Evolutionary conservation across 1,140 invertebrate genomes (phyloP).

Genomic region (Ephestia elutella): DNA sequence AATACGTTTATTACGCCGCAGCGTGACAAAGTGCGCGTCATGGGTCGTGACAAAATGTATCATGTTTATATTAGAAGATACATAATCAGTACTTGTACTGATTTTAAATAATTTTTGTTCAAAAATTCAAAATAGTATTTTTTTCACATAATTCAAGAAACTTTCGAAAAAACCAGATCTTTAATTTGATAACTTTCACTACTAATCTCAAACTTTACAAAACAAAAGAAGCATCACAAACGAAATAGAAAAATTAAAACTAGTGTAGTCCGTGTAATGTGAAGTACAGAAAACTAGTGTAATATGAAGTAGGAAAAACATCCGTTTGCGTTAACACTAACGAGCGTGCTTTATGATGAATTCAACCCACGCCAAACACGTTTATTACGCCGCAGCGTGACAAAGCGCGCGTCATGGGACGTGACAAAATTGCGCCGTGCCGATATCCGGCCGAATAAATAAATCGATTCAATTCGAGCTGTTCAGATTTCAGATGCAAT

Average conservation of each 20-base stretch:
- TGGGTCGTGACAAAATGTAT: neutral
- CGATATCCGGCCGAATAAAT: neutral
- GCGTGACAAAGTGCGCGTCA: constrained; percentile 1
- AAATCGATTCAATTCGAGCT: constrained; percentile 2
- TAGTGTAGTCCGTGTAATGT: too few species aligned
- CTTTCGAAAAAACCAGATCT: too few species aligned
- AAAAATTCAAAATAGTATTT: too few species aligned
- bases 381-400: constrained; percentile 1
- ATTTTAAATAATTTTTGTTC: too few species aligned
- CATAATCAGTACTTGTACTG: too few species aligned
- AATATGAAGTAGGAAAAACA: neutral
- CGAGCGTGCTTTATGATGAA: neutral
- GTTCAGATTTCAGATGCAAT: neutral
- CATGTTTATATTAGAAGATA: too few species aligned
- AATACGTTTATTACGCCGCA: neutral
- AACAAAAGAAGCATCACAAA: too few species aligned
- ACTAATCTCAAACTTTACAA: too few species aligned
- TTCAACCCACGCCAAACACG: neutral
- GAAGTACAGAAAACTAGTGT: too few species aligned
- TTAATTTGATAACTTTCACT: too few species aligned
- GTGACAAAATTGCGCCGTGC: neutral
- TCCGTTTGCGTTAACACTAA: neutral
- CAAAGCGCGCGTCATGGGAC: neutral
- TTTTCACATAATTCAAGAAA: too few species aligned
- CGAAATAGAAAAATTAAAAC: too few species aligned